Evolutionary conservation across 2,797 vertebrate genomes (phyloP).

Genomic region (Crenichthys baileyi): DNA sequence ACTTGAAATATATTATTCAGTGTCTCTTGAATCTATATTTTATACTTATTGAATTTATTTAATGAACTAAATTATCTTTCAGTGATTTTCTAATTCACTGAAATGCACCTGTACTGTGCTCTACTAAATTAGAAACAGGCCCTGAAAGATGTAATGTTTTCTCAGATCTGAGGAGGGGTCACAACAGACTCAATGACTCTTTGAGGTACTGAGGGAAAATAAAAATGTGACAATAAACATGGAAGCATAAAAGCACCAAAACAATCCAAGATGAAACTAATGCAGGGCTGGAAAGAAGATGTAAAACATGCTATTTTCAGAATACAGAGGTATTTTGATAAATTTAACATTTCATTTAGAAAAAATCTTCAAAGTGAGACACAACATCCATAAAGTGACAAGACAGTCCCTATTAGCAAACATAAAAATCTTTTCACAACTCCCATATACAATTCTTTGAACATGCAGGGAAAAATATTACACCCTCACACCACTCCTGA

Average conservation of each 20-base stretch:
- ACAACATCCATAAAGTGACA: slow-evolving; percentile 5
- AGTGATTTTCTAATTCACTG: too few relatives aligned
- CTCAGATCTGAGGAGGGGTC: slow-evolving; percentile 18
- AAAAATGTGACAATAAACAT: background rate
- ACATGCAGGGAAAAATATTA: slow-evolving; percentile 28
- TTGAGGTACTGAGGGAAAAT: slow-evolving; percentile 4
- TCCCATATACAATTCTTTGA: slow-evolving; percentile 29
- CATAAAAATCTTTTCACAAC: slow-evolving; percentile 19
- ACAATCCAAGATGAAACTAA: background rate
- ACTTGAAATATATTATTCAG: too few relatives aligned
- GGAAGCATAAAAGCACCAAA: background rate
- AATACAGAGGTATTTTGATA: background rate
- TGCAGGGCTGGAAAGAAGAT: background rate
- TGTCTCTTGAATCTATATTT: too few relatives aligned
- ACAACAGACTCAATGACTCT: slow-evolving; percentile 6
- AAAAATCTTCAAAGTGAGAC: slow-evolving; percentile 8
- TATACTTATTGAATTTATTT: too few relatives aligned
- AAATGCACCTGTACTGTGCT: background rate
- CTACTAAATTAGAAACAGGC: slow-evolving; percentile 15
- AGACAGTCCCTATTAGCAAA: slow-evolving; percentile 16
- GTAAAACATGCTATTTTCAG: slow-evolving; percentile 1
- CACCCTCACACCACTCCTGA: slow-evolving; percentile 36
- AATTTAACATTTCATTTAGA: background rate
- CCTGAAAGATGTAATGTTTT: slow-evolving; percentile 10
- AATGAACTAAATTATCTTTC: too few relatives aligned